Conservation (phyloP, 2,113 vertebrate species). For the Pelodiscus sinensis region DNA sequence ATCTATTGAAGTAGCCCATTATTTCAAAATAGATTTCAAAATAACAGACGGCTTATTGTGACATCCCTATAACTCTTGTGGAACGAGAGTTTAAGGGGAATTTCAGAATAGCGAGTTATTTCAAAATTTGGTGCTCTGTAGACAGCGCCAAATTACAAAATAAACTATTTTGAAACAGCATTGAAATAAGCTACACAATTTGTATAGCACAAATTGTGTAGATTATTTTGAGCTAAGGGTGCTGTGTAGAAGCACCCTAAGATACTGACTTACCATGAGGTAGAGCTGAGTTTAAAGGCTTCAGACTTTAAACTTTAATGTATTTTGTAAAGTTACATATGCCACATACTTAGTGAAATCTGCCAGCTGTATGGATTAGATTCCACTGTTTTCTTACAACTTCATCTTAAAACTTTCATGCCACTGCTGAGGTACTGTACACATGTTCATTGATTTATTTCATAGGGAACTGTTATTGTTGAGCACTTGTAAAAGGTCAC, state of each 20-base stretch:
- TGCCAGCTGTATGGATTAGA: neutral
- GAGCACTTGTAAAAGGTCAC: constrained; percentile 55
- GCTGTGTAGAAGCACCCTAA: neutral
- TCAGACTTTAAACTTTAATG: neutral
- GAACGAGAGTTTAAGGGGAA: too few relatives aligned
- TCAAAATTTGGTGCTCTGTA: too few relatives aligned
- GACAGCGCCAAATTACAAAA: too few relatives aligned
- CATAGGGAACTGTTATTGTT: constrained; percentile 14
- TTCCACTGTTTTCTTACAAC: neutral
- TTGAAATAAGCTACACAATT: too few relatives aligned
- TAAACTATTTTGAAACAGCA: too few relatives aligned
- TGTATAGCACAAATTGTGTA: too few relatives aligned
- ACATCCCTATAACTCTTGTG: too few relatives aligned
- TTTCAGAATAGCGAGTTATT: too few relatives aligned
- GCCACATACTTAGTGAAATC: neutral
- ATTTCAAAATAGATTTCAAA: too few relatives aligned
- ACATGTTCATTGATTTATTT: constrained; percentile 58
- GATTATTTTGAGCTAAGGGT: too few relatives aligned
- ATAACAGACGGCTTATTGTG: too few relatives aligned
- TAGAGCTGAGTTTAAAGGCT: neutral
- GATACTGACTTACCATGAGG: neutral
- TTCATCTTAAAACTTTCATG: neutral
- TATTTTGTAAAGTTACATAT: neutral
- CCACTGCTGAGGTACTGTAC: neutral
- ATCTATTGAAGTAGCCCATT: too few relatives aligned